Evolutionary conservation across 2,888 invertebrate species (phyloP).

Genomic region (Orthosia cruda): DNA sequence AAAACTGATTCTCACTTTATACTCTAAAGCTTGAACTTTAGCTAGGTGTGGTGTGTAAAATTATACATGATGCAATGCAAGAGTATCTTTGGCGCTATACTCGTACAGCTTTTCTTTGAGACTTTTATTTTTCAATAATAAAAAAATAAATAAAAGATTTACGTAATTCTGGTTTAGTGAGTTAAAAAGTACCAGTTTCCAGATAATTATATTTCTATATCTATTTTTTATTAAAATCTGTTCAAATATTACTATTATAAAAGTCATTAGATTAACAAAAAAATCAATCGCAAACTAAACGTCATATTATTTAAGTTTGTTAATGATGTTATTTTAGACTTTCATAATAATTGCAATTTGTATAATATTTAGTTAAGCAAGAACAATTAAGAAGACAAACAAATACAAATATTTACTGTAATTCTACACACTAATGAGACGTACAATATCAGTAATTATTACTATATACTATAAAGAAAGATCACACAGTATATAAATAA

Average conservation of each 20-base stretch:
- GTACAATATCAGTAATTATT: slow-evolving; percentile 21
- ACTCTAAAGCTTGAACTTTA: too few relatives aligned
- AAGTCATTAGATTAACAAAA: background rate
- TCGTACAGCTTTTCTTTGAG: background rate
- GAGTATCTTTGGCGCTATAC: background rate
- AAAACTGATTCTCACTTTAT: too few relatives aligned
- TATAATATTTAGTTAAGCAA: slow-evolving; percentile 14
- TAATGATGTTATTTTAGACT: slow-evolving; percentile 13
- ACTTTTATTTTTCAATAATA: background rate
- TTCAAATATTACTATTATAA: slow-evolving; percentile 1
- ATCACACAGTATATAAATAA: slow-evolving; percentile 7
- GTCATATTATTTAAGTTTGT: background rate
- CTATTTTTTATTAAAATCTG: slow-evolving; percentile 1
- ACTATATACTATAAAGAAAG: slow-evolving; percentile 8
- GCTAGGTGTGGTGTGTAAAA: too few relatives aligned
- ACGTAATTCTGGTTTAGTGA: background rate
- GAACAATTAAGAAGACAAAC: slow-evolving; percentile 3
- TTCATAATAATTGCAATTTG: slow-evolving; percentile 6
- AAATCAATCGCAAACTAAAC: background rate
- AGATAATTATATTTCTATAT: background rate
- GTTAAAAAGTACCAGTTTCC: background rate
- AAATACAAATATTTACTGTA: slow-evolving; percentile 16
- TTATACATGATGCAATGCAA: background rate
- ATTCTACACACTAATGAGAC: slow-evolving; percentile 18
- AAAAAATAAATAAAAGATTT: background rate